phyloP scores from a whole-genome alignment of 2,797 vertebrate genomes.

The Amblyraja radiata region DNA sequence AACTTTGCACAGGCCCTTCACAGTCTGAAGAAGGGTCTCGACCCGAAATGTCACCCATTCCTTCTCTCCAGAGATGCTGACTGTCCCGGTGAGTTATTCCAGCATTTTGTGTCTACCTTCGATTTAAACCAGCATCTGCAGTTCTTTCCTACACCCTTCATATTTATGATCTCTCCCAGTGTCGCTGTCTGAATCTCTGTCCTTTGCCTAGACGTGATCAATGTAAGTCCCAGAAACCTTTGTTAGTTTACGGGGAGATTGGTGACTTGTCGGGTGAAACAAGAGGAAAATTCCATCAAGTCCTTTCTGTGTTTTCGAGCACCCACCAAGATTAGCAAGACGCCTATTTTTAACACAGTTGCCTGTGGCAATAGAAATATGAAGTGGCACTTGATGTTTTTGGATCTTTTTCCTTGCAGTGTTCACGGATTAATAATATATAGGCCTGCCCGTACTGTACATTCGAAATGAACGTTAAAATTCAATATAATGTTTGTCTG shows the following conservation, averaged over 20 bases:
- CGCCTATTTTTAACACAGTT: conserved; percentile 18
- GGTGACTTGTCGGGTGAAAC: conserved; percentile 8
- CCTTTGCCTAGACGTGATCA: background rate
- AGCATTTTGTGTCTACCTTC: too few relatives aligned
- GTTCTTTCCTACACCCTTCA: too few relatives aligned
- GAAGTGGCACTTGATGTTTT: background rate
- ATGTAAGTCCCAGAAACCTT: background rate
- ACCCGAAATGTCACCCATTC: too few relatives aligned
- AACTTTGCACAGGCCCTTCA: background rate
- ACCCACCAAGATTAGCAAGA: background rate
- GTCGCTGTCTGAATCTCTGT: background rate
- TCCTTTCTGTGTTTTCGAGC: background rate
- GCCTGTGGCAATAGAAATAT: background rate
- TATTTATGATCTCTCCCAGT: background rate
- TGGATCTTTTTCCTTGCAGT: background rate
- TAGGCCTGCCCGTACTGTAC: background rate
- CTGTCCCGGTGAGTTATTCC: too few relatives aligned
- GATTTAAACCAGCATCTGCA: too few relatives aligned
- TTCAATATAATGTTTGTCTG: background rate
- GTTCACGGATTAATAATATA: background rate
- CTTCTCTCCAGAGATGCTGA: too few relatives aligned
- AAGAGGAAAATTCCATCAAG: background rate
- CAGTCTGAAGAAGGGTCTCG: too few relatives aligned
- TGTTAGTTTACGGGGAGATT: background rate
- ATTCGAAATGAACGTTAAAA: background rate